Evolutionary conservation across 1,140 invertebrate species (phyloP), one percentile per base, ranked within the genome.

Genomic region (Linepithema humile): DNA sequence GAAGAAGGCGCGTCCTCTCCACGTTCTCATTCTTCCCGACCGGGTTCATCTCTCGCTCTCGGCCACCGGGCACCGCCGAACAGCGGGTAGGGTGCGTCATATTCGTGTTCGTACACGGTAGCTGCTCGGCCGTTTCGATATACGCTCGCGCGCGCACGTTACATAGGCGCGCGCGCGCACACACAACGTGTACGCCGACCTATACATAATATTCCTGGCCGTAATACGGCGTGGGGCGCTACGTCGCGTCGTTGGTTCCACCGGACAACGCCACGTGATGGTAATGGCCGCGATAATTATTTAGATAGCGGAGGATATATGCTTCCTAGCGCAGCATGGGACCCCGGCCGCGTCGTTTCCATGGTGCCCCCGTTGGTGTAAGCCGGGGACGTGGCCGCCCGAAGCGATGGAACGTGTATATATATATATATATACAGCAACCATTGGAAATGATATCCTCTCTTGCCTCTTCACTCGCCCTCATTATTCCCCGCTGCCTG

Each of bases 291-390:
- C 91, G 92, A 93, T 93, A 93, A 93, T 93, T 93, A 93, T 93
- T 93, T 93, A 93, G 92, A 93, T 93, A 93, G 91, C 92, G 91
- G 91, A 93, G 92, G 91, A 93, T 93, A 91, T 93, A 93, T 93
- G 92, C 92, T 91, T 93, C 90, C 92, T 92, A 93, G 88, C 92
- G 85, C 92, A 92, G 92, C 92, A 92, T 93, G 92, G 87, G 91
- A 93, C 90, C 91, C 65, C 69, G 88, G 87, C 87, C 88, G 77
- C 90, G 88, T 91, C 89, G 91, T 89, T 92, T 89, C 85, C 90
- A 91, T 83, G 88, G 86, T 88, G 87, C 64, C 74, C 72, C 70
- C 83, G 85, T 85, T 38, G 83, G 35, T 83, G 59, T 59, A 80
- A 78, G 45, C 60, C 60, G 64, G 86, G 50, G 82, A 84, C 86